phyloP scores from a whole-genome alignment of 2,797 vertebrate genomes.

The Lepilemur ruficaudatus region DNA sequence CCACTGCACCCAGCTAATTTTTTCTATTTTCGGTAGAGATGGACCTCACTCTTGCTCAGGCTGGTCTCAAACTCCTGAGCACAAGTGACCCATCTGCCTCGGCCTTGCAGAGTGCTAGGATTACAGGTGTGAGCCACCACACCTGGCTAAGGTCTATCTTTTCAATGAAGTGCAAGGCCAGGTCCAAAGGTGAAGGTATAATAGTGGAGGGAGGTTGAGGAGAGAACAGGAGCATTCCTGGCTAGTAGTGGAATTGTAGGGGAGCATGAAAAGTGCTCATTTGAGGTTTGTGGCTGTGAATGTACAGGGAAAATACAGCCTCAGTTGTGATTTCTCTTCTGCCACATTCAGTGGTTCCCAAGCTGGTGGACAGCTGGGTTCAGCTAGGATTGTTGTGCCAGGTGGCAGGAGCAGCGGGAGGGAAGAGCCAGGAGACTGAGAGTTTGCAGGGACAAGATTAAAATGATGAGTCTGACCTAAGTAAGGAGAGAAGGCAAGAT shows the following conservation, averaged over 20 bases:
- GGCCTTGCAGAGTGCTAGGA: background rate
- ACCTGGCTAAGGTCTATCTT: background rate
- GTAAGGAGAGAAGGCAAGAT: background rate
- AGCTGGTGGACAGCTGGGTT: background rate
- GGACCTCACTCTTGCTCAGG: background rate
- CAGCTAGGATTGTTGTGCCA: background rate
- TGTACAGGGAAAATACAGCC: background rate
- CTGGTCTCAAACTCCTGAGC: background rate
- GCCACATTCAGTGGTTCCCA: background rate
- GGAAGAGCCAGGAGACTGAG: background rate
- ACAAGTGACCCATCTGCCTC: background rate
- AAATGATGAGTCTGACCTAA: background rate
- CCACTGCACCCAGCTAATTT: background rate
- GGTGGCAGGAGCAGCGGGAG: background rate
- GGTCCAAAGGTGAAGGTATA: background rate
- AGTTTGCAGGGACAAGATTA: background rate
- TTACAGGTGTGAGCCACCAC: background rate
- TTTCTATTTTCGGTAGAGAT: background rate
- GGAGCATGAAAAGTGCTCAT: background rate
- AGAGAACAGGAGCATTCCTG: accelerated
- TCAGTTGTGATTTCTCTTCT: background rate
- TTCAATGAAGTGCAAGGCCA: background rate
- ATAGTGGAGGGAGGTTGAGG: background rate
- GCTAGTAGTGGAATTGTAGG: accelerated
- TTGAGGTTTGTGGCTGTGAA: background rate